These are phyloP conservation scores for Tangachromis dhanisi DNA, from an alignment of 2,113 vertebrate genomes.

Conservation along the genomic window DNA sequence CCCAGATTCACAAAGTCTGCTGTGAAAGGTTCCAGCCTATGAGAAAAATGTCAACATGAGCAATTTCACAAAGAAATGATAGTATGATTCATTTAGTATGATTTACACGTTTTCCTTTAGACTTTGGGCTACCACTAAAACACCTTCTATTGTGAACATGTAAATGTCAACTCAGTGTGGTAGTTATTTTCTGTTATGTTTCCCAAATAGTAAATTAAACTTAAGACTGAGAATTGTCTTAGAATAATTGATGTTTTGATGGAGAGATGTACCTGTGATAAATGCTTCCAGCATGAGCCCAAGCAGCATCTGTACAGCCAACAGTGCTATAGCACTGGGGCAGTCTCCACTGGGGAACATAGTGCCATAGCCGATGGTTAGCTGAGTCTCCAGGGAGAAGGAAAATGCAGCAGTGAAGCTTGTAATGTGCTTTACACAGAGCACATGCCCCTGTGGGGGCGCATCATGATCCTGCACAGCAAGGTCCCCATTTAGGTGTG, in stretches of 20 bases:
- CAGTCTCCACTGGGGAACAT: constrained; percentile 98
- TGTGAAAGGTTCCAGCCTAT: background rate
- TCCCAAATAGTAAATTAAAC: background rate
- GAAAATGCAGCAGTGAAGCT: constrained; percentile 96
- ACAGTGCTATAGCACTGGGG: constrained; percentile 87
- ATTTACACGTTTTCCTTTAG: background rate
- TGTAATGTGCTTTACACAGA: constrained; percentile 94
- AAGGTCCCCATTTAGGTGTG: constrained; percentile 92
- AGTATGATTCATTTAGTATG: background rate
- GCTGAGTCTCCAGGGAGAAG: constrained; percentile 95
- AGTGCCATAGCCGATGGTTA: constrained; percentile 96
- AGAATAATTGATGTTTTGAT: background rate
- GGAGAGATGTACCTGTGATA: constrained; percentile 85
- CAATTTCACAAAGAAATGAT: background rate
- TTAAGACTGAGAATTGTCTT: background rate
- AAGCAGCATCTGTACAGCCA: constrained; percentile 95
- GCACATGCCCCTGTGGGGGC: constrained; percentile 87
- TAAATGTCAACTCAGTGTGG: background rate
- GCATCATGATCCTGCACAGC: constrained; percentile 82
- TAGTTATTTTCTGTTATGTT: background rate
- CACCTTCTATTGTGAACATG: background rate
- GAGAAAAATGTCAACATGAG: background rate
- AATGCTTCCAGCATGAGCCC: constrained; percentile 97
- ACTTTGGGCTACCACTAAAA: background rate
- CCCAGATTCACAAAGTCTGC: background rate